These are phyloP conservation scores for Drosophila birchii DNA, from an alignment of 2,888 invertebrate genomes.

Conservation along the genomic window DNA sequence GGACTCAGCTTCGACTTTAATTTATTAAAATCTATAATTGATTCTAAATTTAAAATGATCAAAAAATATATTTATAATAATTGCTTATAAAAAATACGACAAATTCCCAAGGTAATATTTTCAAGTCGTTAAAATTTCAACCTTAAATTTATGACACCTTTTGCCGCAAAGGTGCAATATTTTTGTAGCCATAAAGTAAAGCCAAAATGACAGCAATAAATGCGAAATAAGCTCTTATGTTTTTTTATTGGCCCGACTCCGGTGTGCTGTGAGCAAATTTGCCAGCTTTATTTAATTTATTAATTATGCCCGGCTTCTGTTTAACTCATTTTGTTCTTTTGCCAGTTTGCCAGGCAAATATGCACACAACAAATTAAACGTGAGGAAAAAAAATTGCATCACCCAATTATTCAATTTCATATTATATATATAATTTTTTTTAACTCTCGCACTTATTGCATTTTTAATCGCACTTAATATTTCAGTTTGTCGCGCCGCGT, in stretches of 20 bases:
- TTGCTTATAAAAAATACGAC: background rate
- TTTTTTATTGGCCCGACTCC: conserved; percentile 14
- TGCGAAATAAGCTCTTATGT: conserved; percentile 10
- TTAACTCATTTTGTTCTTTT: conserved; percentile 45
- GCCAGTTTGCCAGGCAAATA: conserved; percentile 27
- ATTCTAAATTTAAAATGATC: background rate
- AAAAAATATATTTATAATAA: background rate
- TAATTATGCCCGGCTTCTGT: conserved; percentile 44
- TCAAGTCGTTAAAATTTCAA: background rate
- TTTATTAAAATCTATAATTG: background rate
- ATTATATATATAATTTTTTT: conserved; percentile 12
- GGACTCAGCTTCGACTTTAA: background rate
- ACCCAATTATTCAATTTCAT: conserved; percentile 45
- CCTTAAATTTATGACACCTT: conserved; percentile 1
- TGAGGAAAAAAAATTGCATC: conserved; percentile 19
- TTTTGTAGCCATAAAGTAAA: conserved; percentile 14
- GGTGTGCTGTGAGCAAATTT: conserved; percentile 34
- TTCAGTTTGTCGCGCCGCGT: conserved; percentile 57
- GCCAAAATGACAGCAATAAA: conserved; percentile 35
- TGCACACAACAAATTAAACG: conserved; percentile 33
- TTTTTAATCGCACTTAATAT: conserved; percentile 61
- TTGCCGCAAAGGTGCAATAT: background rate
- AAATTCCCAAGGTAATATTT: conserved; percentile 1
- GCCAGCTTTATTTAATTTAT: conserved; percentile 45
- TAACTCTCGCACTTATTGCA: conserved; percentile 38